Evolutionary conservation across 2,888 invertebrate genomes (phyloP).

Genomic region (Nephrotoma guestfalica): DNA sequence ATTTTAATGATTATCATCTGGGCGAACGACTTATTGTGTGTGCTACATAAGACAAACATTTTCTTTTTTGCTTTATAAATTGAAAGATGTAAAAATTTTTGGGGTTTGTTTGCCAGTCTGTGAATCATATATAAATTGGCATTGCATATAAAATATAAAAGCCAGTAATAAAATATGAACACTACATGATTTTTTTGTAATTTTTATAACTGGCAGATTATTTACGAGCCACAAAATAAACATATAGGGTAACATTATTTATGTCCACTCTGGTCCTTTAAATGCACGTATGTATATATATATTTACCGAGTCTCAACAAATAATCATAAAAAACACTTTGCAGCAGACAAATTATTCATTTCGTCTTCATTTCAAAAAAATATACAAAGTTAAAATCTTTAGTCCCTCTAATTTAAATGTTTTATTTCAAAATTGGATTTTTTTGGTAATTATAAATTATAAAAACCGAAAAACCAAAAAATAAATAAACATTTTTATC

Average conservation of each 20-base stretch:
- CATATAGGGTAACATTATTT: neutral
- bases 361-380: neutral
- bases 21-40: neutral
- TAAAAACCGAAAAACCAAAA: neutral
- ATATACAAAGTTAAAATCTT: neutral
- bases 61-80: neutral
- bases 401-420: neutral
- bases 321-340: neutral
- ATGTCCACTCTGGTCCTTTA: neutral
- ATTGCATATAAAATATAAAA: neutral
- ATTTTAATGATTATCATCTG: neutral
- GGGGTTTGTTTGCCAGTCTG: neutral
- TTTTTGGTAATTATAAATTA: neutral
- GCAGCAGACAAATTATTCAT: neutral
- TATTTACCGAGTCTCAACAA: neutral
- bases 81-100: neutral
- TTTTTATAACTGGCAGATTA: neutral
- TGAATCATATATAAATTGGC: neutral
- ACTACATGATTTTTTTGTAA: neutral
- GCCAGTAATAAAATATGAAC: neutral
- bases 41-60: neutral
- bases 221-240: neutral
- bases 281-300: neutral
- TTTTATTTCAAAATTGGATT: neutral
- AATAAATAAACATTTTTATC: neutral